Evolutionary conservation across 1,140 invertebrate genomes (phyloP), one percentile per base, ranked within the genome.

Genomic region (Muscidifurax raptorellus): DNA sequence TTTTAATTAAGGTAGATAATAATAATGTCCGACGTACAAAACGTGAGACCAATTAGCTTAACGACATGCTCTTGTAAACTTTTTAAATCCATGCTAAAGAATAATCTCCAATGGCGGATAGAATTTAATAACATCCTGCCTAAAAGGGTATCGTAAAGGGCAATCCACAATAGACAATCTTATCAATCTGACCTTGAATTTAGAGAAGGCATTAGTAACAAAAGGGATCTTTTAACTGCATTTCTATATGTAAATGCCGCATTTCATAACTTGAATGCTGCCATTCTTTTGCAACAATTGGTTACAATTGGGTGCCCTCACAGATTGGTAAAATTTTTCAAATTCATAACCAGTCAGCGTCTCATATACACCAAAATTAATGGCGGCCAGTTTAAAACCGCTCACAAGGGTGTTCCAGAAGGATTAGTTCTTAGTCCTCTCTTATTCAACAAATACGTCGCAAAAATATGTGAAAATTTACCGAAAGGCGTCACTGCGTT

Each of bases 1-100:
- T n/a, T n/a, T n/a, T n/a, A n/a, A n/a, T n/a, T 28, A n/a, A n/a
- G n/a, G n/a, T n/a, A n/a, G n/a, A n/a, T n/a, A n/a, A n/a, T n/a
- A n/a, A n/a, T n/a, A 13, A 87, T 81, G 81, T 52, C 71, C 25
- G 69, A 52, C 40, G 52, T 52, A 28, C 72, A 85, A 81, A 78
- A 52, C 27, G 66, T 67, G 0, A 67, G 86, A 67, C 80, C 83
- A 2, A 85, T 85, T 25, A 66, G 75, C 5, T n/a, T 87, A 18
- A 69, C 77, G 0, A 74, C 47, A 66, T 74, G 64, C 13, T 15
- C 85, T 22, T 72, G 72, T 25, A 87, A 87, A 81, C 40, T 86
- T 1, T 83, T 87, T 28, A 83, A 86, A 74, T 83, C 64, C 78
- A 78, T 87, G 5, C 1, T 87, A 5, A 80, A 86, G 25, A 76